Base-by-base conservation (phyloP, 1,140 invertebrate species). In the Zeugodacus cucurbitae region DNA sequence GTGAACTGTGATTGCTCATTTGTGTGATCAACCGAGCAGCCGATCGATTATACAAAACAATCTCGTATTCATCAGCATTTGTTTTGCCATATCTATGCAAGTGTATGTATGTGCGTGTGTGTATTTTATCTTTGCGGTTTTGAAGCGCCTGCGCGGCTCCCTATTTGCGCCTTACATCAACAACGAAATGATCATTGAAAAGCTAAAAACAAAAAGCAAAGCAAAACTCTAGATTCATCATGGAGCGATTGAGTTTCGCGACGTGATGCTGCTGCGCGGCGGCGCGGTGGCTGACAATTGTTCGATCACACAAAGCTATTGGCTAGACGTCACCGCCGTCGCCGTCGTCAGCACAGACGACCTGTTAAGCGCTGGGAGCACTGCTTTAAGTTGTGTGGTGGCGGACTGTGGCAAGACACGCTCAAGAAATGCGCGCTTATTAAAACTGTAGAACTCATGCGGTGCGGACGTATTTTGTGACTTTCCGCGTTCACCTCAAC, bases 371-470 rank as follows among this genome's bases (percentile, higher is more conserved):
- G 85, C 48, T 86, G 85, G 54, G 26, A 59, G 57, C 85, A 41
- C 74, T 48, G 74, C 41, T 82, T 29, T 37, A 37, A 74, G 41
- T 26, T 82, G 37, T 62, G 58, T 29, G 41, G 74, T 32, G 34
- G 57, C 57, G 57, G 26, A 57, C 57, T 86, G 85, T 34, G 29
- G 85, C 85, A 57, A 86, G 85, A 57, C 34, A 57, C 22, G 44
- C 57, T 86, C 10, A 37, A 59, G 74, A 86, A 58, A 86, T 11
- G 85, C 85, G 85, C 37, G 34, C 22, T 86, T 48, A 86, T 86
- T 86, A 86, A 86, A 86, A 86, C 20, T 20, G 54, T 86, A 86
- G 85, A 86, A 86, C 57, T 86, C 85, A 54, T 86, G 85, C 85
- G 54, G 54, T 86, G 85, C 54, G 85, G 85, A 86, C 85, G 85